phyloP scores from a whole-genome alignment of 2,797 vertebrate genomes.

The Aphelocoma californica region DNA sequence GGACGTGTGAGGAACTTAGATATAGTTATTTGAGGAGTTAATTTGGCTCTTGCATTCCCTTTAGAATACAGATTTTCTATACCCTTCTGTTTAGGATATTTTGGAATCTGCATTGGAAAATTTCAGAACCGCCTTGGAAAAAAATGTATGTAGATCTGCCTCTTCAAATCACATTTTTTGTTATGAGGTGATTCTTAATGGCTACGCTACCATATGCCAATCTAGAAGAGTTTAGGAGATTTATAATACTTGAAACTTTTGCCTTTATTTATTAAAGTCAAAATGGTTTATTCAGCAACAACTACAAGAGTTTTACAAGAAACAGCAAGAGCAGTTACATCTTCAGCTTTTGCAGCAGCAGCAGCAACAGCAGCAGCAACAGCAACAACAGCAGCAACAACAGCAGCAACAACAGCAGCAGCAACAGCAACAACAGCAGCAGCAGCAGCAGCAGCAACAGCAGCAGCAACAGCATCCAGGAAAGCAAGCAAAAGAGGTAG shows the following conservation, averaged over 20 bases:
- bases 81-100: slow-evolving; percentile 69
- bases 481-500: slow-evolving; percentile 96
- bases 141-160: slow-evolving; percentile 66
- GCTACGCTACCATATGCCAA: slow-evolving; percentile 71
- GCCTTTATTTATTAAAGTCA: slow-evolving; percentile 87
- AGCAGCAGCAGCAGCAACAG: slow-evolving; percentile 64
- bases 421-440: slow-evolving; percentile 72
- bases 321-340: slow-evolving; percentile 99
- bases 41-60: slow-evolving; percentile 58
- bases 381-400: slow-evolving; percentile 67
- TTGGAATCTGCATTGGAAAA: slow-evolving; percentile 72
- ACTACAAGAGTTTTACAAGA: slow-evolving; percentile 99
- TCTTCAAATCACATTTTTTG: slow-evolving; percentile 67
- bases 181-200: slow-evolving; percentile 70
- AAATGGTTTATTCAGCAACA: slow-evolving; percentile 95
- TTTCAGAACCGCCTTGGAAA: slow-evolving; percentile 70
- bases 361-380: slow-evolving; percentile 90
- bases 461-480: slow-evolving; percentile 75
- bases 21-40: slow-evolving; percentile 51
- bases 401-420: slow-evolving; percentile 76
- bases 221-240: slow-evolving; percentile 81
- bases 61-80: slow-evolving; percentile 67
- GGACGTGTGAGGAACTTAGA: slow-evolving; percentile 10
- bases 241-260: slow-evolving; percentile 81
- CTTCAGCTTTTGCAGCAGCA: slow-evolving; percentile 99